Percentiles rank a stretch among this genome's conserved stretches.
phyloP scores from a whole-genome alignment of 2,888 invertebrate genomes.

The Antheraea yamamai region DNA sequence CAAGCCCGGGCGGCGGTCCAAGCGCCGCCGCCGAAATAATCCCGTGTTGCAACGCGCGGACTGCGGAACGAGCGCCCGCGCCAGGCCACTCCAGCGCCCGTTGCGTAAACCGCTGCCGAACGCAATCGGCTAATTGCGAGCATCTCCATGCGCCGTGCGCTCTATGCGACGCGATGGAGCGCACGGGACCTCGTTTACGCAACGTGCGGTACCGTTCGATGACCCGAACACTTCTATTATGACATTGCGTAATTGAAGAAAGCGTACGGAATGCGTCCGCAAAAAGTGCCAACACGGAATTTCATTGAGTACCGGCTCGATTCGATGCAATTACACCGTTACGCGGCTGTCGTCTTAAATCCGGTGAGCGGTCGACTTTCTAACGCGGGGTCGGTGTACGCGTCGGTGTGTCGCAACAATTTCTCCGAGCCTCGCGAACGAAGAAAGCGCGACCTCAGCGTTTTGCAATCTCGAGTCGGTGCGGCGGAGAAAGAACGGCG shows the following conservation, averaged over 20 bases:
- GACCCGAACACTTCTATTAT: conserved; percentile 66
- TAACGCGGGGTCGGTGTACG: conserved; percentile 81
- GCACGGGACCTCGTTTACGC: conserved; percentile 55
- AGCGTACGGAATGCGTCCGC: conserved; percentile 76
- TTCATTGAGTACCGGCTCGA: conserved; percentile 71
- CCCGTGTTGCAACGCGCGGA: conserved; percentile 79
- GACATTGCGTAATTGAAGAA: conserved; percentile 79
- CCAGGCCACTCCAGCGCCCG: conserved; percentile 66
- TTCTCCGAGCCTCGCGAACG: conserved; percentile 79
- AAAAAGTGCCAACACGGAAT: conserved; percentile 70
- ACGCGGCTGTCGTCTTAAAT: conserved; percentile 74
- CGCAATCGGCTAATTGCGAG: conserved; percentile 69
- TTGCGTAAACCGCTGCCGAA: conserved; percentile 67
- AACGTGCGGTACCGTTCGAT: conserved; percentile 65
- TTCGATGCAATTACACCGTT: conserved; percentile 79
- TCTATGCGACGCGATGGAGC: conserved; percentile 27
- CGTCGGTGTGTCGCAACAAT: conserved; percentile 79
- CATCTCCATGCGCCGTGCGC: conserved; percentile 43
- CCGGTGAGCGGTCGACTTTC: conserved; percentile 81
- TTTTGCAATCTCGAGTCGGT: conserved; percentile 74
- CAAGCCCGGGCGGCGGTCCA: conserved; percentile 79
- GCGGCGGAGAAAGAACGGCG: conserved; percentile 57
- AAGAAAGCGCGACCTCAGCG: conserved; percentile 81
- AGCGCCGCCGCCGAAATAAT: conserved; percentile 78
- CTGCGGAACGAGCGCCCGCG: conserved; percentile 70